A percentile compares a stretch with the other conserved stretches of the same genome.
Conservation (phyloP, 2,888 invertebrate species). For the Pristionchus entomophagus region DNA sequence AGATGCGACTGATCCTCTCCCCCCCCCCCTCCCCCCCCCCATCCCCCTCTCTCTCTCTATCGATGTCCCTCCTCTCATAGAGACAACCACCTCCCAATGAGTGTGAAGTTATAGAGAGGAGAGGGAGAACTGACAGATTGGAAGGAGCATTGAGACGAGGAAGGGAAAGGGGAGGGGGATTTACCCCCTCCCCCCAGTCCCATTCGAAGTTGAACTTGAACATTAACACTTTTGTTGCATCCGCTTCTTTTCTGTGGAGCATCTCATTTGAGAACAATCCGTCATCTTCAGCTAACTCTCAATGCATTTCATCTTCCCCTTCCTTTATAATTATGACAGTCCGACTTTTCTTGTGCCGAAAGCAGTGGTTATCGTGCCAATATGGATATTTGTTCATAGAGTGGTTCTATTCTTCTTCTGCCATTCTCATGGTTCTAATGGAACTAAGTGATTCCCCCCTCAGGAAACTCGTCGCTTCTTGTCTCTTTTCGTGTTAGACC, state of each 20-base stretch:
- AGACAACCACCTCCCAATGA: constrained; percentile 5
- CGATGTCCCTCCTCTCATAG: not conserved
- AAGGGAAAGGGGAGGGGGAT: no score
- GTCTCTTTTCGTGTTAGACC: constrained; percentile 39
- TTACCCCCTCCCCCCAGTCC: no score
- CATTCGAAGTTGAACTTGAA: no score
- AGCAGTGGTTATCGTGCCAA: no score
- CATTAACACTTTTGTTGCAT: no score
- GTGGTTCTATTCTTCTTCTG: not conserved
- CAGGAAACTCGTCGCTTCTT: constrained; percentile 2
- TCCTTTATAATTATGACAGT: no score
- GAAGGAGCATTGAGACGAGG: not conserved
- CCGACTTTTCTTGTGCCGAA: no score
- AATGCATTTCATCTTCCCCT: no score
- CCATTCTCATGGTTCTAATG: constrained; percentile 9
- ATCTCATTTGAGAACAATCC: no score
- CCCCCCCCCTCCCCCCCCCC: not conserved
- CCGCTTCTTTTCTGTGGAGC: no score
- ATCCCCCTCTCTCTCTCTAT: no score
- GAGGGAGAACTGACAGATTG: constrained; percentile 13
- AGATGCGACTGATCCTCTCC: not conserved
- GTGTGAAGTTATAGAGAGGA: not conserved
- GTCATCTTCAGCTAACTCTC: no score
- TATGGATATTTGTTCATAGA: not conserved
- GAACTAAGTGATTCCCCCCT: not conserved